Conservation (phyloP, 2,113 vertebrate genomes). For the Dinomys branickii region DNA sequence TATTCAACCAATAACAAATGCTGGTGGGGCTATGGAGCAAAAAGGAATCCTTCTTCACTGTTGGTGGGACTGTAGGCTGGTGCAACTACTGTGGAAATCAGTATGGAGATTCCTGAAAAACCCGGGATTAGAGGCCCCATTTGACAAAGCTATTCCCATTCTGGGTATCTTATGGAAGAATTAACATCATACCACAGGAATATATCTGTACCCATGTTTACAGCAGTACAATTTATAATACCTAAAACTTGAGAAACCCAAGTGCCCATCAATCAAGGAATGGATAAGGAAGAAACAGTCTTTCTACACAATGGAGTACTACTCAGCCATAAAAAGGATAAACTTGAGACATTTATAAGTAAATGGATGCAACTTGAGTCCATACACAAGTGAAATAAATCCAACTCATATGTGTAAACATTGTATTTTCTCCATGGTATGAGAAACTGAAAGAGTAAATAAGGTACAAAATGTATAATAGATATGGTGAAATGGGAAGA, state of each 20-base stretch:
- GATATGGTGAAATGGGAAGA: not conserved
- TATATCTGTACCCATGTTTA: not conserved
- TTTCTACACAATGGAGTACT: not conserved
- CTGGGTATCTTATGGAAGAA: not conserved
- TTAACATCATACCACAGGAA: not conserved
- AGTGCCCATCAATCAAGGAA: not conserved
- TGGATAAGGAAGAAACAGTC: not conserved
- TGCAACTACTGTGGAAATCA: not conserved
- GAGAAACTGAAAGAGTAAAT: not conserved
- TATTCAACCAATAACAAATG: not conserved
- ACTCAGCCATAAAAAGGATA: not conserved
- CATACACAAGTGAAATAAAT: not conserved
- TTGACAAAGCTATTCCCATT: not conserved
- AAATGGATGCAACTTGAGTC: not conserved
- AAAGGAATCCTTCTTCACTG: not conserved
- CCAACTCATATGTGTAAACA: not conserved
- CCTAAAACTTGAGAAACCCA: not conserved
- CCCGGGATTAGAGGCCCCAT: not conserved
- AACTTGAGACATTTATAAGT: not conserved
- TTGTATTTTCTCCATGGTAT: not conserved
- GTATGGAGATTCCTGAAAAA: not conserved
- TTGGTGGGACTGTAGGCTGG: not conserved
- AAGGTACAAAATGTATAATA: not conserved
- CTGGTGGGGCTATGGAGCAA: not conserved
- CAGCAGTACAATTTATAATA: not conserved